These are phyloP conservation scores for Spodoptera littoralis DNA, from an alignment of 2,888 invertebrate genomes.

Conservation along the genomic window DNA sequence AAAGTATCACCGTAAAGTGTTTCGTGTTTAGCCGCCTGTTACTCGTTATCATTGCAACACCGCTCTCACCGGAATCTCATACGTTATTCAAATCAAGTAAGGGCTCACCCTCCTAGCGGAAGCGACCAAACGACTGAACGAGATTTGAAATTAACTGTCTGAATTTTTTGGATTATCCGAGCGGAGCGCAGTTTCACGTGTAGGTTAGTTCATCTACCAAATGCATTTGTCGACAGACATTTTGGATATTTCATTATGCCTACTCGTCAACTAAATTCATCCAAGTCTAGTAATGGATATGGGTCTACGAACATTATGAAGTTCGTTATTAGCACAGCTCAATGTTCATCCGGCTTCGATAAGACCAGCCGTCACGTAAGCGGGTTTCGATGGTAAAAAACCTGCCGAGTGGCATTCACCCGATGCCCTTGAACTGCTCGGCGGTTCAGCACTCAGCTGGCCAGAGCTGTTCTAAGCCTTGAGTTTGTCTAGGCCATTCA, in stretches of 20 bases:
- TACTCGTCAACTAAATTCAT: constrained; percentile 51
- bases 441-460: constrained; percentile 84
- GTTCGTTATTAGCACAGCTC: constrained; percentile 70
- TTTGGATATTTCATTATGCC: constrained; percentile 48
- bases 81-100: constrained; percentile 54
- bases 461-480: constrained; percentile 79
- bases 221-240: constrained; percentile 50
- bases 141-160: constrained; percentile 48
- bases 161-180: constrained; percentile 43
- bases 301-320: constrained; percentile 42
- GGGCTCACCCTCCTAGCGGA: constrained; percentile 35
- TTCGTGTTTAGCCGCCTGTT: constrained; percentile 58
- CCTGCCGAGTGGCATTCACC: constrained; percentile 86
- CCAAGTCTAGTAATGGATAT: constrained; percentile 49
- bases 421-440: constrained; percentile 84
- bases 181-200: constrained; percentile 15
- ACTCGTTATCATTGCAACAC: constrained; percentile 53
- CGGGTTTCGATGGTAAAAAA: constrained; percentile 80
- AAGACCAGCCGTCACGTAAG: constrained; percentile 78
- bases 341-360: constrained; percentile 79
- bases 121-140: constrained; percentile 38
- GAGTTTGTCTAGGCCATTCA: constrained; percentile 82
- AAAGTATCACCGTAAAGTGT: constrained; percentile 66
- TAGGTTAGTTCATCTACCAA: constrained; percentile 41
- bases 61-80: constrained; percentile 48